phyloP scores from a whole-genome alignment of 2,797 vertebrate genomes.

The Morelia viridis region DNA sequence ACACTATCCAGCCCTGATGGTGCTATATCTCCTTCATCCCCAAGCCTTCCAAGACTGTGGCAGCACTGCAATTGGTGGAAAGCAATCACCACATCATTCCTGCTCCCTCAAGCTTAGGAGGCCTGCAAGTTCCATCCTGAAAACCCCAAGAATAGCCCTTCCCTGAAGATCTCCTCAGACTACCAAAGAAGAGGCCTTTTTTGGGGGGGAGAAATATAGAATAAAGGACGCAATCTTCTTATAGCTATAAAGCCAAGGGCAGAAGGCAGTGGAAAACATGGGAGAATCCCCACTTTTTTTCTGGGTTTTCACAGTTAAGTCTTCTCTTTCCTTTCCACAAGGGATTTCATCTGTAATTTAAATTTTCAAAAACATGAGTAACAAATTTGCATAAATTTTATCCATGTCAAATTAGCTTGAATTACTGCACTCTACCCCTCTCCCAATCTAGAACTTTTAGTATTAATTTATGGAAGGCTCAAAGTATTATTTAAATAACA shows the following conservation, averaged over 20 bases:
- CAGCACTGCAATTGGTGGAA: not conserved
- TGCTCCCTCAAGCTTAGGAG: not conserved
- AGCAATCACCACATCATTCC: not conserved
- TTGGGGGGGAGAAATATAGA: not conserved
- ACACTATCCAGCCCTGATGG: not conserved
- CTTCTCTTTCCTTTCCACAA: not conserved
- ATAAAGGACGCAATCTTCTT: not conserved
- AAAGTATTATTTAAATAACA: not conserved
- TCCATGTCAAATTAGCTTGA: slow-evolving; percentile 8
- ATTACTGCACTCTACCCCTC: not conserved
- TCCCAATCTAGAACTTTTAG: not conserved
- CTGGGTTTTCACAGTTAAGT: not conserved
- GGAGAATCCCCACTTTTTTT: not conserved
- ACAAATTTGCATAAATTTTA: not conserved
- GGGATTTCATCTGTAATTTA: not conserved
- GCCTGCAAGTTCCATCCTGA: not conserved
- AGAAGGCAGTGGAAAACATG: not conserved
- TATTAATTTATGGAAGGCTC: not conserved
- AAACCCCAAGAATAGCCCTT: not conserved
- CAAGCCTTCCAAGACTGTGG: not conserved
- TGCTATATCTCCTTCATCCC: not conserved
- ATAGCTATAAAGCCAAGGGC: not conserved
- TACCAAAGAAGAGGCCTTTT: not conserved
- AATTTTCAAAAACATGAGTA: not conserved
- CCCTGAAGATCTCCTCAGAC: not conserved